Evolutionary conservation across 2,797 vertebrate genomes (phyloP).

Genomic region (Coranthus polyacanthus): DNA sequence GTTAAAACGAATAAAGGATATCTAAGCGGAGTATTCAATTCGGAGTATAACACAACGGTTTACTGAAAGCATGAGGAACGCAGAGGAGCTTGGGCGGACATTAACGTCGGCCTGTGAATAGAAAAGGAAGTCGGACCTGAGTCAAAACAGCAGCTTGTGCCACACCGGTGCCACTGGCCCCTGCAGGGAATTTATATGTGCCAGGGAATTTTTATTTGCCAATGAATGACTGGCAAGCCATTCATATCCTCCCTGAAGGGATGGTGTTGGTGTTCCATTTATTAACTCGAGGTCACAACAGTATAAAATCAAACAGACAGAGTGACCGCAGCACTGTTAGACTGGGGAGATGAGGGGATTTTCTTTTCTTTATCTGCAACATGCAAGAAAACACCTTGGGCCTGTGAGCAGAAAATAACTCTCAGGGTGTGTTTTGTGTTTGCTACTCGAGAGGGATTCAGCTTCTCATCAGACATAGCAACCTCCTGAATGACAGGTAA

Average conservation of each 20-base stretch:
- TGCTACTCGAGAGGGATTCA: slow-evolving; percentile 17
- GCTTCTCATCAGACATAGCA: slow-evolving; percentile 37
- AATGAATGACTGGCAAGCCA: slow-evolving; percentile 63
- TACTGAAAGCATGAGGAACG: slow-evolving; percentile 10
- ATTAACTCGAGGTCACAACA: slow-evolving; percentile 52
- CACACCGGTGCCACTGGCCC: slow-evolving; percentile 56
- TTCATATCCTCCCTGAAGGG: slow-evolving; percentile 51
- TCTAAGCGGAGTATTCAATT: slow-evolving; percentile 23
- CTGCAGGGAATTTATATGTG: slow-evolving; percentile 62
- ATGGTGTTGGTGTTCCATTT: slow-evolving; percentile 28
- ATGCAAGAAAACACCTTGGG: slow-evolving; percentile 31
- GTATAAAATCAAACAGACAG: slow-evolving; percentile 31
- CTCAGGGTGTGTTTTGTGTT: slow-evolving; percentile 14
- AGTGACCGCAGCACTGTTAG: slow-evolving; percentile 4
- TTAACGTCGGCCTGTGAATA: slow-evolving; percentile 47
- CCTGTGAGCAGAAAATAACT: slow-evolving; percentile 29
- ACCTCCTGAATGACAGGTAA: slow-evolving; percentile 57
- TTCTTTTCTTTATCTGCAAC: slow-evolving; percentile 31
- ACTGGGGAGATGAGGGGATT: slow-evolving; percentile 7
- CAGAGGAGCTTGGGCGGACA: slow-evolving; percentile 24
- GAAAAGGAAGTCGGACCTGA: slow-evolving; percentile 39
- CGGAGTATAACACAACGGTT: slow-evolving; percentile 35
- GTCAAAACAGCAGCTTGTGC: slow-evolving; percentile 71
- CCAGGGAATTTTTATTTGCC: slow-evolving; percentile 65
- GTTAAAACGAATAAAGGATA: slow-evolving; percentile 4